Percentiles rank a stretch among this genome's conserved stretches.
Conservation (phyloP, 2,888 invertebrate genomes). For the Plusia festucae region DNA sequence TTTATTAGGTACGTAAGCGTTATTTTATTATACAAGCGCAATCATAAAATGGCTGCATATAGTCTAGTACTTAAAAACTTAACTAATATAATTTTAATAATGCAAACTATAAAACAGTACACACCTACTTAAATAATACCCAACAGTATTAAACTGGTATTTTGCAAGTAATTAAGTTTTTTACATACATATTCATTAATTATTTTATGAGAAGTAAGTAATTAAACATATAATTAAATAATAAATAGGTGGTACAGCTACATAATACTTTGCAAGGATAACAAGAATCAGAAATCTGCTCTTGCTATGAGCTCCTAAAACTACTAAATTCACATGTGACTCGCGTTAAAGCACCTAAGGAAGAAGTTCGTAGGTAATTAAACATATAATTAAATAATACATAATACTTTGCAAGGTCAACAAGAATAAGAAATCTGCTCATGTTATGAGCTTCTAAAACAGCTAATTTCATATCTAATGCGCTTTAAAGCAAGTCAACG, state of each 20-base stretch:
- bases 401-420: too few species aligned
- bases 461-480: too few species aligned
- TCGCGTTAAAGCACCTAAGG: too few species aligned
- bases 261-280: too few species aligned
- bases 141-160: neutral
- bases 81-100: neutral
- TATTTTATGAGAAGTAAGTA: neutral
- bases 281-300: neutral
- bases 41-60: neutral
- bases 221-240: neutral
- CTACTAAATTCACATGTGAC: too few species aligned
- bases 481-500: too few species aligned
- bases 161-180: neutral
- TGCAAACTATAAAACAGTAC: neutral
- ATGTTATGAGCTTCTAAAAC: neutral
- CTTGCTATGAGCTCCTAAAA: neutral
- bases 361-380: too few species aligned
- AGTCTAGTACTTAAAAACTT: neutral
- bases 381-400: neutral
- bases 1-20: neutral
- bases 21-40: neutral
- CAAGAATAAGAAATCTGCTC: neutral
- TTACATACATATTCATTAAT: neutral
- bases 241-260: too few species aligned
- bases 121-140: neutral